A percentile compares a stretch with the other conserved stretches of the same genome.
Conservation (phyloP, 2,113 vertebrate species). For the Rhinogobius similis region DNA sequence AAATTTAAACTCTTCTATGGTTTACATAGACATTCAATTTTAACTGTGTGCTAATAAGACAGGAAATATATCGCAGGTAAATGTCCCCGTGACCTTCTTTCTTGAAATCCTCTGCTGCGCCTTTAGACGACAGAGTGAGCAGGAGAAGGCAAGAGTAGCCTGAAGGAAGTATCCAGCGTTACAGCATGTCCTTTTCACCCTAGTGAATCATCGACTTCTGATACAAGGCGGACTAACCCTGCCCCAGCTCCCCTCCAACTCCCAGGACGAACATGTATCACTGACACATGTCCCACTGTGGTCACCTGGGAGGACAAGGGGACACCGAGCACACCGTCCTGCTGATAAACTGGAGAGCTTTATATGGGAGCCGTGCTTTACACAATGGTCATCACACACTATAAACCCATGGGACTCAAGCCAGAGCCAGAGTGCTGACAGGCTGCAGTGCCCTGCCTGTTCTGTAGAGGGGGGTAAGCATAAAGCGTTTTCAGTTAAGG, state of each 20-base stretch:
- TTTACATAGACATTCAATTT: background rate
- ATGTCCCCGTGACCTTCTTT: background rate
- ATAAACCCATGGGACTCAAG: constrained; percentile 37
- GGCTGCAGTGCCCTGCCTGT: constrained; percentile 38
- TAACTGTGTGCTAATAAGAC: background rate
- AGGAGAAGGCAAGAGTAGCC: constrained; percentile 9
- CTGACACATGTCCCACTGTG: constrained; percentile 59
- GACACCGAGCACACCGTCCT: constrained; percentile 43
- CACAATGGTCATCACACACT: constrained; percentile 46
- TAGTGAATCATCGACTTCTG: constrained; percentile 63
- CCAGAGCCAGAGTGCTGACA: constrained; percentile 38
- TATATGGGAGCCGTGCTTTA: constrained; percentile 61
- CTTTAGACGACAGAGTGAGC: constrained; percentile 3
- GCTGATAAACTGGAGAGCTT: constrained; percentile 51
- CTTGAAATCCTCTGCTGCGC: background rate
- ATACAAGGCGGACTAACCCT: constrained; percentile 44
- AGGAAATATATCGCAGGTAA: background rate
- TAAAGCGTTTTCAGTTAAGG: constrained; percentile 1
- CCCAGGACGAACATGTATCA: constrained; percentile 54
- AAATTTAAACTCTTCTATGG: too few relatives aligned
- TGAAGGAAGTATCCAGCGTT: constrained; percentile 52
- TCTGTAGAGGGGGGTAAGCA: constrained; percentile 11
- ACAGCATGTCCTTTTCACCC: constrained; percentile 66
- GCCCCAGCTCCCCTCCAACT: constrained; percentile 46
- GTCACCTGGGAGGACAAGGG: constrained; percentile 57